Conservation (phyloP, 2,888 invertebrate species). For the Ophion obscuratus region DNA sequence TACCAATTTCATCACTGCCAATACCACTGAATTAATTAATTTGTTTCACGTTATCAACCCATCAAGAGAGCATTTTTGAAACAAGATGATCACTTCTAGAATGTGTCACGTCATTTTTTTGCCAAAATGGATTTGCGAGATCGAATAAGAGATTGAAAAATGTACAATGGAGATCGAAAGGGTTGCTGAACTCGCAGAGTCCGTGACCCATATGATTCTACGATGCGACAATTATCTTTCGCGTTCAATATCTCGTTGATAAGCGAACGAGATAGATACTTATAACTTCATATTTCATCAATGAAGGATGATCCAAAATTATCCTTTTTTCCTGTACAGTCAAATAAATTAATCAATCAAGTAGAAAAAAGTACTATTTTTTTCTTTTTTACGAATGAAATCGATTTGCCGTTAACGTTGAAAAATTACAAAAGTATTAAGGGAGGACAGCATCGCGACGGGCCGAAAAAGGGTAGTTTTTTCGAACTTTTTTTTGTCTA, state of each 20-base stretch:
- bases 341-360: background rate
- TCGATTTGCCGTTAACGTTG: too few species aligned
- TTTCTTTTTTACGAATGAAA: too few species aligned
- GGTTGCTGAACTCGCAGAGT: conserved; percentile 35
- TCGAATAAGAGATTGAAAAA: background rate
- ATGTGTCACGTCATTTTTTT: background rate
- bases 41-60: background rate
- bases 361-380: background rate
- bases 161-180: background rate
- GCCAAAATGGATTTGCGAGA: background rate
- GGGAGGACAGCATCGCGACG: too few species aligned
- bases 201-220: conserved; percentile 47
- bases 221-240: conserved; percentile 30
- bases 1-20: background rate
- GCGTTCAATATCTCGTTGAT: conserved; percentile 15
- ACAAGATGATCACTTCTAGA: background rate
- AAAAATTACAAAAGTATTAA: too few species aligned
- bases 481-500: too few species aligned
- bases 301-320: background rate
- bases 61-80: background rate
- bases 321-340: background rate
- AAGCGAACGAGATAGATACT: background rate
- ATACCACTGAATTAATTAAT: background rate
- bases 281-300: background rate
- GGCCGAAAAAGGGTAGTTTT: too few species aligned